phyloP scores from a whole-genome alignment of 2,797 vertebrate genomes.

The Hyperoplus immaculatus region DNA sequence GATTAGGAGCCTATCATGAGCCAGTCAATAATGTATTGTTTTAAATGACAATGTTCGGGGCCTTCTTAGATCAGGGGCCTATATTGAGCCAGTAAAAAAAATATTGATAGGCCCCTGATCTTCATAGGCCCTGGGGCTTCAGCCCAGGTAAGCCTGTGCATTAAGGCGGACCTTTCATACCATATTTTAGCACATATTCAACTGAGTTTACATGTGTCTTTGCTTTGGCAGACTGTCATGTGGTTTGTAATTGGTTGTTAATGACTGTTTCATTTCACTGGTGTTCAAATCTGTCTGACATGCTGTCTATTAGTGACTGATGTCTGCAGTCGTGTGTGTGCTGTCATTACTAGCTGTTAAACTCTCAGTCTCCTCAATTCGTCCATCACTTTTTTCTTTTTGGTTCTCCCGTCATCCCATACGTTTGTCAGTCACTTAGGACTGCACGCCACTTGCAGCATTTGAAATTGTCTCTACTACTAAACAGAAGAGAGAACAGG shows the following conservation, averaged over 20 bases:
- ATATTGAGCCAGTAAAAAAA: too few relatives aligned
- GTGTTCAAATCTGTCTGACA: constrained; percentile 5
- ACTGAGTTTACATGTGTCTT: neutral
- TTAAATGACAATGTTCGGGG: too few relatives aligned
- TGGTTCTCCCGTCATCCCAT: neutral
- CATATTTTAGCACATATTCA: too few relatives aligned
- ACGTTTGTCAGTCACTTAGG: neutral
- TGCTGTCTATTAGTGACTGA: constrained; percentile 1
- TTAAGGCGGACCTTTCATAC: too few relatives aligned
- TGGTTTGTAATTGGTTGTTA: constrained; percentile 5
- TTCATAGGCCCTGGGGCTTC: too few relatives aligned
- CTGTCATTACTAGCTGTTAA: constrained; percentile 15
- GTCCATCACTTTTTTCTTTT: neutral
- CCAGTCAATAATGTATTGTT: too few relatives aligned
- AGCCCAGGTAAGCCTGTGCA: too few relatives aligned
- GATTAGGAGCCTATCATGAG: too few relatives aligned
- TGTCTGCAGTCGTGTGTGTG: neutral
- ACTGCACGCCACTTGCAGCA: neutral
- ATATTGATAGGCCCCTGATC: too few relatives aligned
- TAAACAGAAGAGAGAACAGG: constrained; percentile 20
- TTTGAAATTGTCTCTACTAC: constrained; percentile 18
- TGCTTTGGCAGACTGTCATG: neutral
- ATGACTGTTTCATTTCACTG: neutral
- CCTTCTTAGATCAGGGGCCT: too few relatives aligned
- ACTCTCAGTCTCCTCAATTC: neutral